phyloP scores from a whole-genome alignment of 2,113 vertebrate genomes.

The Menidia beryllina region DNA sequence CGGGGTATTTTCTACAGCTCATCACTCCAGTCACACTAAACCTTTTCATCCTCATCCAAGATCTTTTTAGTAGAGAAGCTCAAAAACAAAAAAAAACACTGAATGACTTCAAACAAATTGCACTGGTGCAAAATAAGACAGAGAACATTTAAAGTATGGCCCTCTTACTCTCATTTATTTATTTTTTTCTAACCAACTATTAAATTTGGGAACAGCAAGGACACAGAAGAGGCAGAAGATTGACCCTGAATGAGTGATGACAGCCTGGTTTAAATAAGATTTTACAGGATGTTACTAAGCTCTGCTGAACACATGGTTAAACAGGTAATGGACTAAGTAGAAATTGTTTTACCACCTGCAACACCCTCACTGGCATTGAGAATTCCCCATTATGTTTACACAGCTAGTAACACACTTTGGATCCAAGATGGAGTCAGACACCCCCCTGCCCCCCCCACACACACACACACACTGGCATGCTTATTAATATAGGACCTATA shows the following conservation, averaged over 20 bases:
- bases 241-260: background rate
- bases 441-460: background rate
- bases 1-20: too few relatives aligned
- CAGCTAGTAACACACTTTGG: background rate
- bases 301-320: too few relatives aligned
- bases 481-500: background rate
- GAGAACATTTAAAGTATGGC: too few relatives aligned
- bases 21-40: slow-evolving; percentile 59
- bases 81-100: slow-evolving; percentile 32
- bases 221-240: background rate
- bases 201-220: background rate
- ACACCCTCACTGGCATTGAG: too few relatives aligned
- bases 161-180: slow-evolving; percentile 3
- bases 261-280: background rate
- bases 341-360: too few relatives aligned
- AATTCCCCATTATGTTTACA: background rate
- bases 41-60: slow-evolving; percentile 59
- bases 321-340: too few relatives aligned
- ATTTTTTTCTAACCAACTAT: background rate
- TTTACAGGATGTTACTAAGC: background rate
- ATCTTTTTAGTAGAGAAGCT: slow-evolving; percentile 29
- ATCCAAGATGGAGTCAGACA: background rate
- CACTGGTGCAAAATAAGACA: slow-evolving; percentile 42
- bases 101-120: slow-evolving; percentile 49
- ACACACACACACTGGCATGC: too few relatives aligned